Evolutionary conservation across 2,888 invertebrate genomes (phyloP).

Genomic region (Diabrotica balteata): DNA sequence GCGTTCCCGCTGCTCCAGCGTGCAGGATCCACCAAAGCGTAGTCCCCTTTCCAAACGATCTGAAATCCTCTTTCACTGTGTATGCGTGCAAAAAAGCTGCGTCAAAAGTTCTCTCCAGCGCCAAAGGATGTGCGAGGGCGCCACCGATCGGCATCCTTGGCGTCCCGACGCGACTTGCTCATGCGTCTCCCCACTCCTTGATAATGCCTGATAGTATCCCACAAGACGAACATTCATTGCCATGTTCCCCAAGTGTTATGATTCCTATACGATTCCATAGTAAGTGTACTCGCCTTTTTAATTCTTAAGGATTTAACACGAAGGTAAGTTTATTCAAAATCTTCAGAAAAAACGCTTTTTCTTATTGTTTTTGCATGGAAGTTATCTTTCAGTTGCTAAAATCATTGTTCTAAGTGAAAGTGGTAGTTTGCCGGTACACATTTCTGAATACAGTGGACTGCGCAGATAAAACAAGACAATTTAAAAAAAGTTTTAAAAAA

Average conservation of each 20-base stretch:
- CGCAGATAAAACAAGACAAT: slow-evolving; percentile 30
- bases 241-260: slow-evolving; percentile 63
- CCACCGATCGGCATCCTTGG: slow-evolving; percentile 61
- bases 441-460: slow-evolving; percentile 19
- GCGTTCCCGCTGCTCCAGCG: slow-evolving; percentile 15
- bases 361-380: slow-evolving; percentile 40
- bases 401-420: slow-evolving; percentile 35
- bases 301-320: slow-evolving; percentile 55
- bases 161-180: slow-evolving; percentile 60
- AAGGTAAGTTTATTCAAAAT: slow-evolving; percentile 52
- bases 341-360: slow-evolving; percentile 31
- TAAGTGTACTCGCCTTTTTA: slow-evolving; percentile 61
- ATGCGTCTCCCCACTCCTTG: slow-evolving; percentile 61
- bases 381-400: slow-evolving; percentile 33
- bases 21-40: slow-evolving; percentile 30
- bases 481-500: slow-evolving; percentile 23
- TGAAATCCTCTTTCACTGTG: slow-evolving; percentile 37
- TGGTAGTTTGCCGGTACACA: slow-evolving; percentile 14
- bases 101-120: slow-evolving; percentile 41
- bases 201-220: slow-evolving; percentile 61
- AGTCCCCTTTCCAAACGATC: slow-evolving; percentile 31
- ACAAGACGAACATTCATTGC: slow-evolving; percentile 62
- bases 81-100: slow-evolving; percentile 49
- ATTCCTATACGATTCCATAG: slow-evolving; percentile 60
- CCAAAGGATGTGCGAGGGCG: slow-evolving; percentile 53